These are phyloP conservation scores for Acropora tenuis DNA, from an alignment of 64 coral and sea anemone genomes.

Conservation along the genomic window DNA sequence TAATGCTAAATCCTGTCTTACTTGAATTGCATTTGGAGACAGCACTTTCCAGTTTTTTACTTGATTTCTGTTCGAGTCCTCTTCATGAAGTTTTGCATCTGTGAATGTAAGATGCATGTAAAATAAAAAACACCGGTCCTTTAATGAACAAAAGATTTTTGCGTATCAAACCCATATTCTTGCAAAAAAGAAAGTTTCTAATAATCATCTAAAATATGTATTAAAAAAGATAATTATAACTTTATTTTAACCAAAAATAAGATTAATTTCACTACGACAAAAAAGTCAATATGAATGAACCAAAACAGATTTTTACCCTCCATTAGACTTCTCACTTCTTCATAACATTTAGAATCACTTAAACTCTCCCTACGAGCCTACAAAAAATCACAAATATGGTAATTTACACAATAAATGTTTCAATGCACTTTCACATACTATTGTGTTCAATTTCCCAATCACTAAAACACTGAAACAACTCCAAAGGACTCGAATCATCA, in stretches of 20 bases:
- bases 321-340: conserved; percentile 43
- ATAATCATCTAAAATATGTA: too few species aligned
- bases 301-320: conserved; percentile 20
- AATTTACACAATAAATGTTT: background rate
- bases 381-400: background rate
- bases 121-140: background rate
- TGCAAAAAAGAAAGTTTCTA: too few species aligned
- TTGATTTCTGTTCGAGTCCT: conserved; percentile 4
- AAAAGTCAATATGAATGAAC: background rate
- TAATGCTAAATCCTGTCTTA: background rate
- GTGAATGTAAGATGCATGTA: background rate
- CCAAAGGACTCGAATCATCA: too few species aligned
- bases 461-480: too few species aligned
- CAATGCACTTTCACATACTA: too few species aligned
- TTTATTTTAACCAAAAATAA: too few species aligned
- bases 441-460: too few species aligned
- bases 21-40: conserved; percentile 8
- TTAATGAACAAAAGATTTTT: too few species aligned
- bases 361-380: conserved; percentile 40
- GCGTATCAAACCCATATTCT: too few species aligned
- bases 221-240: too few species aligned
- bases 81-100: background rate
- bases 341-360: background rate
- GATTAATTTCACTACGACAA: too few species aligned
- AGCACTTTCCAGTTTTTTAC: conserved; percentile 24